Conservation (phyloP, 2,113 vertebrate genomes). For the Ptyas mucosa region DNA sequence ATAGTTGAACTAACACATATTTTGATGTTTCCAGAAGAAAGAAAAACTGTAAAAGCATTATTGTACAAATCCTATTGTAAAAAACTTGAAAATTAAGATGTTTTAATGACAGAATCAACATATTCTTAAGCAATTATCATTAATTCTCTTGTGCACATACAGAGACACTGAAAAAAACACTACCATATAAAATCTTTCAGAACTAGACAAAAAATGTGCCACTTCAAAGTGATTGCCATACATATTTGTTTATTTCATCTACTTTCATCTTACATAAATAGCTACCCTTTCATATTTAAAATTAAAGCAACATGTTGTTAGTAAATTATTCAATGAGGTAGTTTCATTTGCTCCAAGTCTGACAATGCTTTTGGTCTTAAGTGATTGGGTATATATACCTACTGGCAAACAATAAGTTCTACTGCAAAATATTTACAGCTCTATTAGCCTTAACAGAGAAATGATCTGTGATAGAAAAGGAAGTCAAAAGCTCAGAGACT, state of each 20-base stretch:
- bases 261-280: constrained; percentile 38
- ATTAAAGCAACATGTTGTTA: constrained; percentile 22
- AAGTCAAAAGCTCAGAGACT: neutral
- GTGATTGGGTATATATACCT: constrained; percentile 12
- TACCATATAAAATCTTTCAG: constrained; percentile 47
- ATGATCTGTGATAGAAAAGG: neutral
- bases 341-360: constrained; percentile 45
- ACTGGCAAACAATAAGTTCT: neutral
- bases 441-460: neutral
- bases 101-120: constrained; percentile 27
- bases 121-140: constrained; percentile 40
- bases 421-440: neutral
- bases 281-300: constrained; percentile 54
- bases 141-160: neutral
- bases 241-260: constrained; percentile 48
- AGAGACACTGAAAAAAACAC: neutral
- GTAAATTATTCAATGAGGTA: constrained; percentile 56
- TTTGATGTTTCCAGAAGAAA: constrained; percentile 21
- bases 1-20: neutral
- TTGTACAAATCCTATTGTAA: neutral
- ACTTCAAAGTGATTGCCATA: constrained; percentile 60
- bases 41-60: neutral
- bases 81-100: neutral
- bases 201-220: constrained; percentile 50
- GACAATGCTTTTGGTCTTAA: constrained; percentile 37